A percentile compares a stretch with the other conserved stretches of the same genome.
phyloP scores from a whole-genome alignment of 2,113 vertebrate species.

The Apaloderma vittatum region DNA sequence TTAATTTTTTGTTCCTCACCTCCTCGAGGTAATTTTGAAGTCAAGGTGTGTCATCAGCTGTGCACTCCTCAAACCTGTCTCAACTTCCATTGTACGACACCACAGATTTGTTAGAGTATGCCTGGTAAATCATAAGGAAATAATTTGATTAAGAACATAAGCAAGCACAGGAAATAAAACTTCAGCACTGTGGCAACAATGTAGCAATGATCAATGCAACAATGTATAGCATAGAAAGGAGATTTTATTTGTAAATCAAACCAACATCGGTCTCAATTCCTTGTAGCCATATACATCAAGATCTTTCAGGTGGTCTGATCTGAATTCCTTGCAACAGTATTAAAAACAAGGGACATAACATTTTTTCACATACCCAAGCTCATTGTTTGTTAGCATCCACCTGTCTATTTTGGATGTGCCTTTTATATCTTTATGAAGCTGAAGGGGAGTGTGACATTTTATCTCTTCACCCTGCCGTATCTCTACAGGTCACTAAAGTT shows the following conservation, averaged over 20 bases:
- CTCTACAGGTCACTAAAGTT: not conserved
- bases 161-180: not conserved
- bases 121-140: not conserved
- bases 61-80: not conserved
- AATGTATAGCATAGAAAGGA: rapidly evolving
- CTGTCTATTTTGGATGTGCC: not conserved
- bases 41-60: not conserved
- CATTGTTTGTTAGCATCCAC: not conserved
- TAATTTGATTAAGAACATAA: not conserved
- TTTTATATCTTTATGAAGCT: not conserved
- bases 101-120: not conserved
- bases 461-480: not conserved
- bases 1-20: rapidly evolving
- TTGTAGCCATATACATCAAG: rapidly evolving
- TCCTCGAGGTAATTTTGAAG: not conserved
- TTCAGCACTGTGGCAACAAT: not conserved
- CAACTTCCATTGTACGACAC: not conserved
- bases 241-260: not conserved
- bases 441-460: not conserved
- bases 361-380: not conserved
- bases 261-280: not conserved
- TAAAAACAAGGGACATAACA: not conserved
- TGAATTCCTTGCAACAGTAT: not conserved
- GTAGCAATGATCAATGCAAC: not conserved
- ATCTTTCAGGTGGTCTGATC: not conserved